Evolutionary conservation across 1,140 invertebrate genomes (phyloP), one percentile per base, ranked within the genome.

Genomic region (Gryon sp.): DNA sequence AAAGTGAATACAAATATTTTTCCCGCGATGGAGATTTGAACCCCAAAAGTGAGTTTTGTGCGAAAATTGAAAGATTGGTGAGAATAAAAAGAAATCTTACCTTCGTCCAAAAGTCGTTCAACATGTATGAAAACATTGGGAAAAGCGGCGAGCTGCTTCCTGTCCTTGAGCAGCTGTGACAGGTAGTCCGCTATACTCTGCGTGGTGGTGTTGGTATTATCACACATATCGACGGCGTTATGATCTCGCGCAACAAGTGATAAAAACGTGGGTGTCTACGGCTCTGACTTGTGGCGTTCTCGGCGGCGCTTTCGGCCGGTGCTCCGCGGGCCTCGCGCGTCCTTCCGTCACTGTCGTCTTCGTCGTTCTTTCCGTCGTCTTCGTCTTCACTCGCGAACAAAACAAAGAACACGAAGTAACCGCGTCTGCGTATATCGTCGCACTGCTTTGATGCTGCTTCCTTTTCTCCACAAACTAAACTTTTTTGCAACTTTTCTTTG

Each of bases 61-160:
- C n/a, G n/a, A n/a, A n/a, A n/a, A n/a, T n/a, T n/a, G n/a, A n/a
- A n/a, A n/a, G n/a, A n/a, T n/a, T n/a, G n/a, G n/a, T n/a, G n/a
- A n/a, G n/a, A n/a, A n/a, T n/a, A n/a, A n/a, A n/a, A n/a, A n/a
- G n/a, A n/a, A n/a, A n/a, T n/a, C n/a, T 93, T 94, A 99, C 98
- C 98, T 95, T 99, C 98, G 88, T 99, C 99, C 84, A 99, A 92
- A 81, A 99, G 94, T 88, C 98, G 93, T 91, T 99, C 98, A 84
- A 99, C 94, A 91, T 99, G 99, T 90, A 98, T 94, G 92, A 99
- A 99, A 88, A 99, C 96, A 93, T 98, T 99, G 76, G 99, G 98
- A 91, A 99, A 99, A 86, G 98, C 98, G 83, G 97, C 96, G 84
- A 99, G 93, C 92, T 99, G 98, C 92, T 99, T 99, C 92, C 98